Percentiles rank a stretch among this genome's conserved stretches.
phyloP scores from a whole-genome alignment of 1,140 invertebrate genomes.

The Hypsibius dujardini region DNA sequence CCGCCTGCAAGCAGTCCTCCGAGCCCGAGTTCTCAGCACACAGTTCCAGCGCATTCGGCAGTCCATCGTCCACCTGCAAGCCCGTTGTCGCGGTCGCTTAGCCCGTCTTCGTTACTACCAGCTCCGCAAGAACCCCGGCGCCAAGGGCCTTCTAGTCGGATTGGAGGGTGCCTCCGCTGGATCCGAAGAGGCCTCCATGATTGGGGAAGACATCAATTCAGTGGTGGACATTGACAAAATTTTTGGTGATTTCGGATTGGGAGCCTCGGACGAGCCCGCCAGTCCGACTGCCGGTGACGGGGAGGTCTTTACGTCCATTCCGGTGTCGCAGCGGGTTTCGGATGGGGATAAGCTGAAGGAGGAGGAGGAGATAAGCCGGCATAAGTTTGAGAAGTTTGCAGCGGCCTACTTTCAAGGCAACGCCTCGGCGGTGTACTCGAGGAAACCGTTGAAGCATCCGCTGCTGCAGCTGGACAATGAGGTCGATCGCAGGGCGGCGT shows the following conservation, averaged over 20 bases:
- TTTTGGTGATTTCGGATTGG: slow-evolving; percentile 26
- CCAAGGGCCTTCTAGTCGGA: neutral
- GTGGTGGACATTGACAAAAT: neutral
- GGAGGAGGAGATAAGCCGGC: slow-evolving; percentile 82
- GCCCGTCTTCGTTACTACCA: slow-evolving; percentile 67
- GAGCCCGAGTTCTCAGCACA: slow-evolving; percentile 75
- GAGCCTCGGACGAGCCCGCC: slow-evolving; percentile 21
- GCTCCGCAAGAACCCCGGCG: slow-evolving; percentile 42
- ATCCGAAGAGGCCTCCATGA: slow-evolving; percentile 56
- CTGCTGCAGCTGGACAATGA: slow-evolving; percentile 76
- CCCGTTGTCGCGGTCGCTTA: slow-evolving; percentile 68
- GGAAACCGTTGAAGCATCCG: slow-evolving; percentile 79
- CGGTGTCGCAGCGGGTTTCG: slow-evolving; percentile 33
- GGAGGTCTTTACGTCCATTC: slow-evolving; percentile 25
- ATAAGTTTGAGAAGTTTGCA: slow-evolving; percentile 95
- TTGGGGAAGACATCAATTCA: slow-evolving; percentile 5
- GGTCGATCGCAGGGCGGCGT: slow-evolving; percentile 87
- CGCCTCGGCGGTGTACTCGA: slow-evolving; percentile 75
- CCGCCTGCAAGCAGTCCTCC: slow-evolving; percentile 77
- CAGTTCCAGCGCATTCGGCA: slow-evolving; percentile 74
- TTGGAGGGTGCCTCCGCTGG: neutral
- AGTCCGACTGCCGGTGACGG: no score
- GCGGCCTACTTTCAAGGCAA: slow-evolving; percentile 94
- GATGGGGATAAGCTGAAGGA: slow-evolving; percentile 40
- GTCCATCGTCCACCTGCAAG: slow-evolving; percentile 71